Evolutionary conservation across 2,888 invertebrate genomes (phyloP).

Genomic region (Syrista parreyssii): DNA sequence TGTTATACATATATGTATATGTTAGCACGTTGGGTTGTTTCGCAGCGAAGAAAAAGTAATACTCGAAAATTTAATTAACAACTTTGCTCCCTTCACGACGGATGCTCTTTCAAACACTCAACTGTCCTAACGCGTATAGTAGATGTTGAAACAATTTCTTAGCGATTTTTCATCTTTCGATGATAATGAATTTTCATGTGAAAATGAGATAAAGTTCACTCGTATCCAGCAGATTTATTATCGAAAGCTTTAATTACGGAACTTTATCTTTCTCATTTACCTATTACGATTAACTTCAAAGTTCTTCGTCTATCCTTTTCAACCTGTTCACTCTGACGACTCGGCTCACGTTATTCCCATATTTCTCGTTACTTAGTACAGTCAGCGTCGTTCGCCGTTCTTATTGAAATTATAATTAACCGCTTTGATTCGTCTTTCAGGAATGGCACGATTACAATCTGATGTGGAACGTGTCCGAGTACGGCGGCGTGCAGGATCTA

Average conservation of each 20-base stretch:
- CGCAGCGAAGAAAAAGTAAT: not conserved
- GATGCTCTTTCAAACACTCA: not conserved
- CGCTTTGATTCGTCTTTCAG: constrained; percentile 67
- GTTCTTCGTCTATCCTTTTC: too few relatives aligned
- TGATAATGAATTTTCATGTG: too few relatives aligned
- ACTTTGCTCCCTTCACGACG: not conserved
- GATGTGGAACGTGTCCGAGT: constrained; percentile 95
- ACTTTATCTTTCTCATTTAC: not conserved
- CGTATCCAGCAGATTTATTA: too few relatives aligned
- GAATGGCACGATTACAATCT: constrained; percentile 99
- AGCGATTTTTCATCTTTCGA: not conserved
- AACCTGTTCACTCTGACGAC: too few relatives aligned
- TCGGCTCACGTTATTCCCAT: not conserved
- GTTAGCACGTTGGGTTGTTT: not conserved
- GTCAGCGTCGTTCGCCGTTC: not conserved
- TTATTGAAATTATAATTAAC: not conserved
- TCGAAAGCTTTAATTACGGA: not conserved
- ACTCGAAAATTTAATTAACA: not conserved
- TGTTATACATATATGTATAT: not conserved
- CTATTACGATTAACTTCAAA: not conserved
- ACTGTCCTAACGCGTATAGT: not conserved
- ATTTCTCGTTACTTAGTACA: not conserved
- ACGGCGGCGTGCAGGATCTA: constrained; percentile 93
- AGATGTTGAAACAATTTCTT: not conserved
- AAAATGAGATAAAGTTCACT: too few relatives aligned